Percentiles rank a stretch among this genome's conserved stretches.
Conservation (phyloP, 2,888 invertebrate species). For the Agonopterix alstromeriana region DNA sequence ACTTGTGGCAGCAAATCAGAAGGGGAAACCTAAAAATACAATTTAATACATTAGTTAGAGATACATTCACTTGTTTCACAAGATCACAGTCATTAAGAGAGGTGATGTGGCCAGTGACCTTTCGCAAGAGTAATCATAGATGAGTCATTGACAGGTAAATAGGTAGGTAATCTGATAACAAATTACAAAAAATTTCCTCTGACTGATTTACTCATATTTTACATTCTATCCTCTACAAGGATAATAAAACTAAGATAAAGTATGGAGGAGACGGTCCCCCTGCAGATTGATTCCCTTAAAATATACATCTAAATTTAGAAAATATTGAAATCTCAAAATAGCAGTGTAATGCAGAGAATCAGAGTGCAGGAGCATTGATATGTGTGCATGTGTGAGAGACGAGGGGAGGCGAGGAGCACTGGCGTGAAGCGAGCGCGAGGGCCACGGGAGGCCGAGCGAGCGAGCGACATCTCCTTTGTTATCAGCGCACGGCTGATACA, state of each 20-base stretch:
- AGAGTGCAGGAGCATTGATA: slow-evolving; percentile 27
- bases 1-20: slow-evolving; percentile 86
- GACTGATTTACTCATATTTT: slow-evolving; percentile 11
- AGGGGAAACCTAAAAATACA: slow-evolving; percentile 81
- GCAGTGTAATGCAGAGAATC: slow-evolving; percentile 44
- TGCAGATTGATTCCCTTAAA: slow-evolving; percentile 55
- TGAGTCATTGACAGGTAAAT: slow-evolving; percentile 48
- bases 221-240: background rate
- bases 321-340: slow-evolving; percentile 71
- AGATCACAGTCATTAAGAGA: slow-evolving; percentile 40
- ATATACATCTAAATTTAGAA: slow-evolving; percentile 68
- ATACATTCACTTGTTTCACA: slow-evolving; percentile 29
- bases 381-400: slow-evolving; percentile 27
- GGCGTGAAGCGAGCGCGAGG: slow-evolving; percentile 18
- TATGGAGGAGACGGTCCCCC: slow-evolving; percentile 48
- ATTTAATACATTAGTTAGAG: slow-evolving; percentile 10
- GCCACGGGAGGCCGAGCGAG: slow-evolving; percentile 11
- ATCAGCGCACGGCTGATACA: slow-evolving; percentile 61
- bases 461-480: slow-evolving; percentile 58
- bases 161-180: slow-evolving; percentile 51
- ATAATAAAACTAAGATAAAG: slow-evolving; percentile 20
- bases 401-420: slow-evolving; percentile 14
- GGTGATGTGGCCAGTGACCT: slow-evolving; percentile 67
- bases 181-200: slow-evolving; percentile 30
- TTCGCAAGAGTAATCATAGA: slow-evolving; percentile 62